Conservation (phyloP, 2,113 vertebrate species). For the Pelusios castaneus region DNA sequence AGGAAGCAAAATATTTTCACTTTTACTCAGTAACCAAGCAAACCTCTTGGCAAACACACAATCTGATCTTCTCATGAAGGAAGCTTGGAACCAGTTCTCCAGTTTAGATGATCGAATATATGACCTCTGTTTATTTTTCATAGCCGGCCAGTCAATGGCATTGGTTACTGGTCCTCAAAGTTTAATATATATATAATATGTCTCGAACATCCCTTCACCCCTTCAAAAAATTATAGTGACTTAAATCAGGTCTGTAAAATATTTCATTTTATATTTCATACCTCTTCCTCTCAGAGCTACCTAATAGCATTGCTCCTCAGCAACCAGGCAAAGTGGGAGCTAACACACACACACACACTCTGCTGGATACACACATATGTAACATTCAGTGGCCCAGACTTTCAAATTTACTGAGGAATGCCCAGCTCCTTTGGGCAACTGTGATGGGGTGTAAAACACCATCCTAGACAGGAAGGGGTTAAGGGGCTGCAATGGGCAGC, state of each 20-base stretch:
- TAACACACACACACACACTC: accelerated
- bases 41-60: neutral
- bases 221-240: neutral
- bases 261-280: accelerated
- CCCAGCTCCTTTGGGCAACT: neutral
- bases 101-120: neutral
- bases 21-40: neutral
- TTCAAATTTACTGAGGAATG: accelerated
- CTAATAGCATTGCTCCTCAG: neutral
- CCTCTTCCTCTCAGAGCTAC: accelerated
- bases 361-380: accelerated
- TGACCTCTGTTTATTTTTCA: neutral
- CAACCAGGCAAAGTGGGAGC: neutral
- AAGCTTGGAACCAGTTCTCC: neutral
- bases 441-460: too few relatives aligned
- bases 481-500: neutral
- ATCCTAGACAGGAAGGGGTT: neutral
- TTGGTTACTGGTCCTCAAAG: neutral
- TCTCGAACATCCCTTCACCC: neutral
- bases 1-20: slow-evolving; percentile 15
- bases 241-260: neutral
- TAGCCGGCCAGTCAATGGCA: neutral
- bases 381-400: accelerated
- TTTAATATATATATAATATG: neutral
- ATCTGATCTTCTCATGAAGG: accelerated